Evolutionary conservation across 2,113 vertebrate genomes (phyloP), one percentile per base, ranked within the genome.

Genomic region (Poecilia latipinna): DNA sequence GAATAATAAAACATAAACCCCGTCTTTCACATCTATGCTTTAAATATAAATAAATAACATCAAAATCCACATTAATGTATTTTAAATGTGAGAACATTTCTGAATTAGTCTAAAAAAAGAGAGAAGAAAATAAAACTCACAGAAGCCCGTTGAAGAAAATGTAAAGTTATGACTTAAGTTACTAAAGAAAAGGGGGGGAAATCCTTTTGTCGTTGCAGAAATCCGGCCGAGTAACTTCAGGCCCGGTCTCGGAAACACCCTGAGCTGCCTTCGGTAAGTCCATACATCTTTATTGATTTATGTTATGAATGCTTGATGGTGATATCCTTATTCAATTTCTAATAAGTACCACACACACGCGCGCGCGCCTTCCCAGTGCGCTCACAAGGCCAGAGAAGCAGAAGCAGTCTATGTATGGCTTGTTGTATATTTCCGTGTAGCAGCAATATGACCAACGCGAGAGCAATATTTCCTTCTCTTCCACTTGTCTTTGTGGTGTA

Each of bases 201-300:
- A 29, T 76, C 26, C 51, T 32, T 26, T 85, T 54, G 75, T 78
- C 61, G 1, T 89, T 90, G 70, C 92, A 95, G 93, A 92, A 83
- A 79, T 90, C 79, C 89, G 64, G 71, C 70, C 73, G 71, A 90
- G 88, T 94, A 82, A 91, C 88, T 66, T 63, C 85, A 77, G 84
- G 80, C 74, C 11, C 78, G 79, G 86, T 88, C 87, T 80, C 78
- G 70, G 29, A 80, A 79, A 90, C 86, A 90, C 87, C 90, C 79
- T 87, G 81, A 81, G 74, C 88, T 80, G 89, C 83, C 83, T 79
- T 78, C 86, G 93, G 94, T 95, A 86, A 94, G 95, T 92, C 84
- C 78, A 92, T 87, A 88, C 82, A 86, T 92, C 88, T 91, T 91
- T 92, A 91, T 92, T 92, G 92, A 93, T 93, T 91, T 91, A 76